Evolutionary conservation across 2,888 invertebrate species (phyloP).

Genomic region (Bellardia pandia): DNA sequence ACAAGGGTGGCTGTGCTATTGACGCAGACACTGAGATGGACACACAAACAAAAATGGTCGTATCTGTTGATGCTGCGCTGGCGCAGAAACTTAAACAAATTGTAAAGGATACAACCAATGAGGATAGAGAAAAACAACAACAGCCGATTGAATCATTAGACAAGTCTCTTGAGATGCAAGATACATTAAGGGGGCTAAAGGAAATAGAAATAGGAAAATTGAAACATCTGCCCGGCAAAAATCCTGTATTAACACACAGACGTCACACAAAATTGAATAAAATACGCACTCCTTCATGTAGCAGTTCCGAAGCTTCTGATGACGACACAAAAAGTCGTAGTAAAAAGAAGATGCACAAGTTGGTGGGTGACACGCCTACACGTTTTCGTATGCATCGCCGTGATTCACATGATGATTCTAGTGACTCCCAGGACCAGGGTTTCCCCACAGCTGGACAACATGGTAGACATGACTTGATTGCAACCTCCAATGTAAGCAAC

Average conservation of each 20-base stretch:
- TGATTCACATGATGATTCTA: slow-evolving; percentile 93
- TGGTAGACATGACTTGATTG: slow-evolving; percentile 74
- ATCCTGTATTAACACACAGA: slow-evolving; percentile 84
- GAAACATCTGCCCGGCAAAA: slow-evolving; percentile 80
- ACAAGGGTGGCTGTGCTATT: slow-evolving; percentile 40
- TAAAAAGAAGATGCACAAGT: slow-evolving; percentile 91
- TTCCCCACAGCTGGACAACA: slow-evolving; percentile 79
- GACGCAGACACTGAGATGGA: slow-evolving; percentile 76
- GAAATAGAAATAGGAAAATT: slow-evolving; percentile 82
- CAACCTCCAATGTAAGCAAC: slow-evolving; percentile 75
- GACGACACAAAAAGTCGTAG: slow-evolving; percentile 91
- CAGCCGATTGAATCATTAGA: slow-evolving; percentile 73
- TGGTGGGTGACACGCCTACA: slow-evolving; percentile 86
- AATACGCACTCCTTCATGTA: slow-evolving; percentile 93
- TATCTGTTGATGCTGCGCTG: slow-evolving; percentile 80
- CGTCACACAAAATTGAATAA: slow-evolving; percentile 89
- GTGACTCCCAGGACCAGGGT: slow-evolving; percentile 91
- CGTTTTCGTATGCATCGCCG: slow-evolving; percentile 88
- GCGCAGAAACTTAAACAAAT: slow-evolving; percentile 80
- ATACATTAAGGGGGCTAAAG: slow-evolving; percentile 78
- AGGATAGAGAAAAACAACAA: slow-evolving; percentile 65
- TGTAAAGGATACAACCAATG: slow-evolving; percentile 75
- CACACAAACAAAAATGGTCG: slow-evolving; percentile 86
- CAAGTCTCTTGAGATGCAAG: slow-evolving; percentile 68
- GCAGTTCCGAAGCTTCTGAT: slow-evolving; percentile 97